phyloP scores from a whole-genome alignment of 2,797 vertebrate species.

The Remorina albescens region DNA sequence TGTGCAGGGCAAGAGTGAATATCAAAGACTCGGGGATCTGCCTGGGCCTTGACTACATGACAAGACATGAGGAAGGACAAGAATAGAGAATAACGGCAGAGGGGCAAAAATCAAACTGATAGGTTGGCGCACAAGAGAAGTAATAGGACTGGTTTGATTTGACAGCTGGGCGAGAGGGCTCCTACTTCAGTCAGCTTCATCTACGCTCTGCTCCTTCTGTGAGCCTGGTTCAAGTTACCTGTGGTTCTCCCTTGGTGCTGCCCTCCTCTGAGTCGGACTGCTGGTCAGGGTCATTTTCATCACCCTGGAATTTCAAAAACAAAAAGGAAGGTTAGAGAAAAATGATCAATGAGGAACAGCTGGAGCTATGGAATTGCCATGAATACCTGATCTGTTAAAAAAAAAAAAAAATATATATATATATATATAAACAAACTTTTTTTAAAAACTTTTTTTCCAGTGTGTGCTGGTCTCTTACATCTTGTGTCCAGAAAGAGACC shows the following conservation, averaged over 20 bases:
- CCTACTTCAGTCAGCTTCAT: slow-evolving; percentile 36
- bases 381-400: slow-evolving; percentile 19
- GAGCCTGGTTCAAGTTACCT: slow-evolving; percentile 80
- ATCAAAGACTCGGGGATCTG: slow-evolving; percentile 52
- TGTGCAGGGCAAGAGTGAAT: slow-evolving; percentile 18
- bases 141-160: background rate
- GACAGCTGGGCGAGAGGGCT: slow-evolving; percentile 3
- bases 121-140: background rate
- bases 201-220: background rate
- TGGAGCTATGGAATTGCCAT: background rate
- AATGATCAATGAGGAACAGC: slow-evolving; percentile 21
- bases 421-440: background rate
- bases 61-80: slow-evolving; percentile 6
- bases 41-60: slow-evolving; percentile 36
- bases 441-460: too few species aligned
- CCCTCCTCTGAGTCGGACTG: slow-evolving; percentile 94
- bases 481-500: slow-evolving; percentile 94
- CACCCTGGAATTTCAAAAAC: slow-evolving; percentile 87
- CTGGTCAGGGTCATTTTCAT: slow-evolving; percentile 96
- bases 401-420: too few species aligned
- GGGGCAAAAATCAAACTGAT: slow-evolving; percentile 18
- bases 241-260: slow-evolving; percentile 91
- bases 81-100: slow-evolving; percentile 17
- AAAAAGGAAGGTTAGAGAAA: background rate
- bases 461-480: slow-evolving; percentile 84